These are phyloP conservation scores for Amphiura filiformis DNA, from an alignment of 35 echinoderm and acorn worm genomes.

Conservation along the genomic window DNA sequence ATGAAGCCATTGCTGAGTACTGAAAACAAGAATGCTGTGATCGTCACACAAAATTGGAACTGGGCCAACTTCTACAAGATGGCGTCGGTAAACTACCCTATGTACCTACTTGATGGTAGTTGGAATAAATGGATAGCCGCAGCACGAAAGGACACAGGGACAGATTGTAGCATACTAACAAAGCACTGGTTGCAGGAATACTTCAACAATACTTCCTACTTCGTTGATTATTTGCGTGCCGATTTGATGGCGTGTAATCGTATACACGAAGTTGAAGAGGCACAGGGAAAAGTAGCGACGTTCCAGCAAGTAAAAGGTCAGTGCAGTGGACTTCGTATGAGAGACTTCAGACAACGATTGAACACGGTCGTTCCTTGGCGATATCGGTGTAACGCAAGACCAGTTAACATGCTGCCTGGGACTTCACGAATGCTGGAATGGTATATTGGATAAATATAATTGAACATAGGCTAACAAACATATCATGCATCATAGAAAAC, in stretches of 20 bases:
- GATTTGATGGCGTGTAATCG: background rate
- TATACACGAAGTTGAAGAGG: background rate
- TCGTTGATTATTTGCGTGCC: slow-evolving; percentile 23
- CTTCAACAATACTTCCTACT: slow-evolving; percentile 10
- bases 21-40: slow-evolving; percentile 13
- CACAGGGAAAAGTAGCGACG: background rate
- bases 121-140: background rate
- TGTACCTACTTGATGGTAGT: background rate
- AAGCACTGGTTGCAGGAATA: slow-evolving; percentile 4
- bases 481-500: too few species aligned
- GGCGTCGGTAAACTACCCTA: background rate
- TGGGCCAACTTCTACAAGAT: background rate
- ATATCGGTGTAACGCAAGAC: slow-evolving; percentile 13
- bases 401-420: slow-evolving; percentile 1
- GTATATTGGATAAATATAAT: too few species aligned
- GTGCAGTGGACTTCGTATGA: slow-evolving; percentile 13
- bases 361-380: slow-evolving; percentile 25
- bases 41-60: background rate
- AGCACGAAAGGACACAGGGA: background rate
- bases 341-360: slow-evolving; percentile 32
- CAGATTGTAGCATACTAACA: background rate
- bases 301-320: background rate
- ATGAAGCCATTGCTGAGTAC: slow-evolving; percentile 17
- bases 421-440: slow-evolving; percentile 27
- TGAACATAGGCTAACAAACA: too few species aligned